These are phyloP conservation scores for Rhinoderma darwinii DNA, from an alignment of 2,113 vertebrate species.

Conservation along the genomic window DNA sequence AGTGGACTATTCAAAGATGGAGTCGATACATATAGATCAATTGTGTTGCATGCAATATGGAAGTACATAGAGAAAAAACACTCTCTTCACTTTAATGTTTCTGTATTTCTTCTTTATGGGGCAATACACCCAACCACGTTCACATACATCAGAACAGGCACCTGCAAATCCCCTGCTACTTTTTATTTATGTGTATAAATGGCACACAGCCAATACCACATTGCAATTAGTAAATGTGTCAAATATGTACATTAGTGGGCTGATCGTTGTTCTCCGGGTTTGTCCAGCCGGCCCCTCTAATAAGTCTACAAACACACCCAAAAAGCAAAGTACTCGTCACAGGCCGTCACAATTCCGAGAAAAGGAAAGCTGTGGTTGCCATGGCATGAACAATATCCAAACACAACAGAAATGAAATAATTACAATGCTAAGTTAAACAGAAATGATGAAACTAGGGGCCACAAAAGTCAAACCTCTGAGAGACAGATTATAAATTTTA, in stretches of 20 bases:
- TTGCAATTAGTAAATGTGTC: neutral
- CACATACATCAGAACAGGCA: neutral
- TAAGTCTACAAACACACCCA: conserved; percentile 22
- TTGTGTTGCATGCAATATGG: no score
- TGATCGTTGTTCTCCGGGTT: neutral
- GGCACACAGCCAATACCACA: neutral
- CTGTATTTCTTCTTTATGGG: neutral
- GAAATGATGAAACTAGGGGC: neutral
- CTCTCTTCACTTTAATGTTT: no score
- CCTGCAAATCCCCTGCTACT: neutral
- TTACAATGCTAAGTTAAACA: neutral
- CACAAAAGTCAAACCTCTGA: neutral
- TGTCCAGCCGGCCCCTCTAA: neutral
- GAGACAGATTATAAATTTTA: no score
- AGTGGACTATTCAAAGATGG: no score
- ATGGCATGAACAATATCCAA: neutral
- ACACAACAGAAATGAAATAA: neutral
- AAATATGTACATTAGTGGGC: neutral
- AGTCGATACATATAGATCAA: no score
- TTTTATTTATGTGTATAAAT: neutral
- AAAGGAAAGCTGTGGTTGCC: neutral
- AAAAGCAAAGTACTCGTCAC: neutral
- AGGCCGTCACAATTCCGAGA: neutral
- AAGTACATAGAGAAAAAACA: no score
- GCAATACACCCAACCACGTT: neutral